A percentile compares a stretch with the other conserved stretches of the same genome.
These are phyloP conservation scores for Margarornis squamiger DNA, from an alignment of 2,797 vertebrate genomes.

Conservation along the genomic window DNA sequence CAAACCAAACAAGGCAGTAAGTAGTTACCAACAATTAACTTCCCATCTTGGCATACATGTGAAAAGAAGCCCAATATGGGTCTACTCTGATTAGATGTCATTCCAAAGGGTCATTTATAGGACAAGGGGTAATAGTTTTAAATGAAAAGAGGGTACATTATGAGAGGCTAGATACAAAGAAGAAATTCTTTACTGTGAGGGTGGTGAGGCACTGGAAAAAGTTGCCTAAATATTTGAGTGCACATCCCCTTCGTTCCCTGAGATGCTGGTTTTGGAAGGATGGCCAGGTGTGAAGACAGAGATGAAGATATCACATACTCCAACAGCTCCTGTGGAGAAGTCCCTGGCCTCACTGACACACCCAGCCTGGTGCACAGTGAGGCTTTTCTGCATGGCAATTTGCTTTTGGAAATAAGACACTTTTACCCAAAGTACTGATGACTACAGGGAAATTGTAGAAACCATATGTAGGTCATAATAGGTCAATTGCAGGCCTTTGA, in stretches of 20 bases:
- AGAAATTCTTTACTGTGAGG: neutral
- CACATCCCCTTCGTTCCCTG: neutral
- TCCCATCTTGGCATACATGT: neutral
- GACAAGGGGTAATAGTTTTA: neutral
- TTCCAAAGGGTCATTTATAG: neutral
- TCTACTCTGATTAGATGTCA: neutral
- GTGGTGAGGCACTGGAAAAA: neutral
- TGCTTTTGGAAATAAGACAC: neutral
- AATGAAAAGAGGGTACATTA: neutral
- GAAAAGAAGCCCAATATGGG: neutral
- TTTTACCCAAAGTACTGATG: neutral
- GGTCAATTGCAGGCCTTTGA: neutral
- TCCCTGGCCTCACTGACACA: neutral
- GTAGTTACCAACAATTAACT: neutral
- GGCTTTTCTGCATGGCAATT: neutral
- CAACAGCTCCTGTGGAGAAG: neutral
- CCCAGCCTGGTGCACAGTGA: fast-evolving
- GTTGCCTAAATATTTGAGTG: neutral
- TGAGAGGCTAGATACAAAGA: neutral
- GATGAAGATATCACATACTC: neutral
- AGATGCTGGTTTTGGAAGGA: neutral
- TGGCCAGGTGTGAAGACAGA: neutral
- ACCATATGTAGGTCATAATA: neutral
- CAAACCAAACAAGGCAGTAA: neutral
- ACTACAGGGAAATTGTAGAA: neutral